Evolutionary conservation across 2,888 invertebrate species (phyloP), one percentile per base, ranked within the genome.

Genomic region (Tillus elongatus): DNA sequence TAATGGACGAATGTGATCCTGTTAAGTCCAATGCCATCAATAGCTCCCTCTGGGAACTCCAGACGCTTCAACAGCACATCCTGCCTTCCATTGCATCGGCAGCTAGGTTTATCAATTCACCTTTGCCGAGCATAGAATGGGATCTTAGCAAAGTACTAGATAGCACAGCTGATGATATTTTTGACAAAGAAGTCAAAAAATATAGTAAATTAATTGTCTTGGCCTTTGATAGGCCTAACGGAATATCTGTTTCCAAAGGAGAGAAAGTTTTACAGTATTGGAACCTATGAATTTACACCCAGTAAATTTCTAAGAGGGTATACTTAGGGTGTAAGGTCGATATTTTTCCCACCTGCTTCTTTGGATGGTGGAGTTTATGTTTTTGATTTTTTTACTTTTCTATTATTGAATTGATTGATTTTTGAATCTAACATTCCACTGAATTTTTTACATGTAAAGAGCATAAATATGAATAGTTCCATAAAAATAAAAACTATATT

Each of bases 1-100:
- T 84, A 44, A 80, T 82, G 73, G 79, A 83, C 41, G 90, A 92
- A 68, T 64, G 75, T 3, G 82, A 88, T 60, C 88, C 90, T 1
- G 61, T 73, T 2, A 76, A 81, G 53, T 81, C 88, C 4, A 77
- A 79, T 48, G 97, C 96, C 0, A 68, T 89, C 3, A 78, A 85
- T 43, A 92, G 93, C 56, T 89, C 87, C 32, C 72, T 97, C 37
- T 97, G 96, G 96, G 96, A 97, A 71, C 73, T 92, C 41, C 74
- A 79, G 50, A 77, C 83, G 8, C 69, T 93, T 44, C 81, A 85
- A 57, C 69, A 73, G 45, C 88, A 89, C 59, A 72, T 74, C 8
- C 56, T 82, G 49, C 85, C 89, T 2, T 73, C 73, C 41, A 79
- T 90, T 4, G 74, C 81, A 11, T 72, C 71, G 31, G 79, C 82